Conservation (phyloP, 2,113 vertebrate genomes). For the Urocitellus parryii region DNA sequence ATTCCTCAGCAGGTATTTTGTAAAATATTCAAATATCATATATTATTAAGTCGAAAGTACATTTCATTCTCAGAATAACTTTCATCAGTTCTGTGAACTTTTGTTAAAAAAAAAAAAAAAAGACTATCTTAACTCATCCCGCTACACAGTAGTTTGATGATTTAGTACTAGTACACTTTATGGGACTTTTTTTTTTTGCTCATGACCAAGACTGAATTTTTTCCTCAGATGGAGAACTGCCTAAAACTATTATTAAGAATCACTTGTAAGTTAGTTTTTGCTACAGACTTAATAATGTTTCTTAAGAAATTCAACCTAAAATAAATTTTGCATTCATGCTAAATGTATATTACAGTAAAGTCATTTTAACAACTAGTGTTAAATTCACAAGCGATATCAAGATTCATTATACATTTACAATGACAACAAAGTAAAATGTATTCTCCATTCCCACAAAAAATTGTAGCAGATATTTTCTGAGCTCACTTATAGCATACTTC, state of each 20-base stretch:
- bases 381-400: neutral
- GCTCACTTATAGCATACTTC: neutral
- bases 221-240: neutral
- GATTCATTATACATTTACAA: neutral
- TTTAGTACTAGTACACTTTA: neutral
- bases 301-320: neutral
- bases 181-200: neutral
- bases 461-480: neutral
- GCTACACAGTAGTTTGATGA: neutral
- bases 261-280: constrained; percentile 9
- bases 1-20: neutral
- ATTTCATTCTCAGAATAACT: neutral
- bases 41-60: neutral
- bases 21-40: neutral
- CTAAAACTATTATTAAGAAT: neutral
- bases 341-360: neutral
- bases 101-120: neutral
- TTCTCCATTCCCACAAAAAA: neutral
- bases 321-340: neutral
- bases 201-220: neutral
- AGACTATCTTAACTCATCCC: neutral
- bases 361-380: neutral
- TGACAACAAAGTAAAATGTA: neutral
- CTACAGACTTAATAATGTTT: neutral
- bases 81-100: neutral